Base-by-base conservation (phyloP, 2,113 vertebrate species). In the Chamaea fasciata region DNA sequence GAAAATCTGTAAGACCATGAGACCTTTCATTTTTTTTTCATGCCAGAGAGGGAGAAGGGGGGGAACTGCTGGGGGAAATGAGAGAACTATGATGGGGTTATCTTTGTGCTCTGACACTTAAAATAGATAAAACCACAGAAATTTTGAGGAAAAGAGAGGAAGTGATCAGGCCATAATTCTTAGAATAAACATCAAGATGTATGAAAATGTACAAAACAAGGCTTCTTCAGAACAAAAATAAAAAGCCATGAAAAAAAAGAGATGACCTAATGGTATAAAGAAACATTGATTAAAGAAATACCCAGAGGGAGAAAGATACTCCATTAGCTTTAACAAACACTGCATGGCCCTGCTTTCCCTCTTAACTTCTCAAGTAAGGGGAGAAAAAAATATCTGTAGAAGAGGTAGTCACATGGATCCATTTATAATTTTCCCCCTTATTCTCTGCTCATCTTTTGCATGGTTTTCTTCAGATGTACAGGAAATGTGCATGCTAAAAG, bases 11-110 rank as follows among this genome's bases (percentile, higher is more conserved):
- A 89, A 87, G 71, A 95, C 94, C 83, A 96, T 94, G 90, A 95
- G 67, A 95, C 85, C 92, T 96, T 96, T 95, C 95, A 95, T 96
- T 94, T 96, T 96, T 96, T 96, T 93, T 95, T 97, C 93, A 90
- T 79, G 68, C 77, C 60, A 7, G 71, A 31, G 63, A 76, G 68
- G 56, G 31, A 31, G 60, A 13, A 42, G 20, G 7, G 9, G 39
- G 70, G 44, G 7, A 67, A 39, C 33, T 53, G 65, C 37, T 92
- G 49, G 31, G 42, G 74, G 81, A 90, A 92, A 89, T 35, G 49
- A 77, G 39, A 81, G 60, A 52, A 86, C 90, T 96, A 89, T 85
- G 71, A 84, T 59, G 79, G 74, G 37, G 33, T 82, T 94, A 91
- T 88, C 95, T 96, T 84, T 94, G 84, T 92, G 50, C 74, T 28